Base-by-base conservation (phyloP, 1,140 invertebrate species). In the Cyclargus thomasi region DNA sequence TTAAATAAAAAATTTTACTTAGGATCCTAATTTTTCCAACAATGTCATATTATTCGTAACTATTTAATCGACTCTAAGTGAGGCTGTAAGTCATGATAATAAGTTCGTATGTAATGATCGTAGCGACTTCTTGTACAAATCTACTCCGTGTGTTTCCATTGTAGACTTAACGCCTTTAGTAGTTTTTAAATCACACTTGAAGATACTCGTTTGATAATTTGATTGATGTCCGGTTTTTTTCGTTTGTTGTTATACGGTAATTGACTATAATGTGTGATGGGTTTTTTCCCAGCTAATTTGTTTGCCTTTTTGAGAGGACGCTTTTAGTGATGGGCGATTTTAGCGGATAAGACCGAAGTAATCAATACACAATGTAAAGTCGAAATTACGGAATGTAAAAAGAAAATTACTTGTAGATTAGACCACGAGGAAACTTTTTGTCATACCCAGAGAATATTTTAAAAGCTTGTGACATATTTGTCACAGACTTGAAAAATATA, bases 121-220 rank as follows among this genome's bases (percentile, higher is more conserved):
- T 5, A 11, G 16, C 57, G 57, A 11, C 21, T 14, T 59, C 57
- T n/a, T n/a, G 39, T 14, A 53, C 55, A 20, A 67, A 16, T 36
- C 16, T 1, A 22, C 17, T 29, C 65, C 65, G 65, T 67, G 18
- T 67, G 29, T 67, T 62, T 59, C 20, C 65, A 67, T 59, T 67
- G 65, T 67, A 57, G 22, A 53, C 55, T 59, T 39, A 62, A 57
- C 53, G 29, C 63, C 20, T 67, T 59, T 57, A 59, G 65, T 67
- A 23, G 53, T 67, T 59, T 64, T 53, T 64, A 64, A 53, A 53
- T 64, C 47, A 67, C 22, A 59, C 23, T 62, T 53, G 53, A 59
- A 64, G 63, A 64, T 64, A 36, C 63, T 35, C 29, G 63, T 64
- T 59, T 59, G 55, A 67, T 59, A 67, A 67, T 67, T 59, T 67